Evolutionary conservation across 2,113 vertebrate genomes (phyloP).

Genomic region (Halcyon senegalensis): DNA sequence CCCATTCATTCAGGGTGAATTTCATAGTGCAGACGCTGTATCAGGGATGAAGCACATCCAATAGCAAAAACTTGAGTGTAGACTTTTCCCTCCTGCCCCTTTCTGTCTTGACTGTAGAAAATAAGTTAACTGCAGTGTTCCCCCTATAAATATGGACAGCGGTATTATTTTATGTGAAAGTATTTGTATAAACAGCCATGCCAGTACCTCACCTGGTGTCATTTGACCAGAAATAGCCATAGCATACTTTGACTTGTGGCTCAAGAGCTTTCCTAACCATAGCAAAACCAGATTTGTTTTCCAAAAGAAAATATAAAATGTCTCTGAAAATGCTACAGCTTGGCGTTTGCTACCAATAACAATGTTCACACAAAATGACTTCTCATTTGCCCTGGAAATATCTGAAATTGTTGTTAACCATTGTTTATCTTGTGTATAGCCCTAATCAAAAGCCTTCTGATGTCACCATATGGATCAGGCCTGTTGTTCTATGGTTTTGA

Average conservation of each 20-base stretch:
- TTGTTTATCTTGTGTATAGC: neutral
- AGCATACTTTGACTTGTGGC: neutral
- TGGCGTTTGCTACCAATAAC: neutral
- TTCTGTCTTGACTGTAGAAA: neutral
- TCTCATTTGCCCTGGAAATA: neutral
- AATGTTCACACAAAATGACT: neutral
- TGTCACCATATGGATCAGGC: neutral
- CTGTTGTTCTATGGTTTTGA: neutral
- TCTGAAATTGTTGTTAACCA: neutral
- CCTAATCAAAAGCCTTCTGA: neutral
- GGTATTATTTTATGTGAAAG: neutral
- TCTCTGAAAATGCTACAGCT: neutral
- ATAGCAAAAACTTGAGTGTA: neutral
- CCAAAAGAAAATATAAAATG: conserved; percentile 21
- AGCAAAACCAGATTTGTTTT: neutral
- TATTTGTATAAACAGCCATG: neutral
- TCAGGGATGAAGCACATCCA: neutral
- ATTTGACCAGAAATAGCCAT: neutral
- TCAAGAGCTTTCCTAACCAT: neutral
- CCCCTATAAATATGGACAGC: neutral
- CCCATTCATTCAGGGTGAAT: neutral
- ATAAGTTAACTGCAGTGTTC: neutral
- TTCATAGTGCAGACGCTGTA: neutral
- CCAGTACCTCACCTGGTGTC: neutral
- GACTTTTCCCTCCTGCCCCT: neutral